Evolutionary conservation across 2,113 vertebrate genomes (phyloP), one percentile per base, ranked within the genome.

Genomic region (Bos javanicus): DNA sequence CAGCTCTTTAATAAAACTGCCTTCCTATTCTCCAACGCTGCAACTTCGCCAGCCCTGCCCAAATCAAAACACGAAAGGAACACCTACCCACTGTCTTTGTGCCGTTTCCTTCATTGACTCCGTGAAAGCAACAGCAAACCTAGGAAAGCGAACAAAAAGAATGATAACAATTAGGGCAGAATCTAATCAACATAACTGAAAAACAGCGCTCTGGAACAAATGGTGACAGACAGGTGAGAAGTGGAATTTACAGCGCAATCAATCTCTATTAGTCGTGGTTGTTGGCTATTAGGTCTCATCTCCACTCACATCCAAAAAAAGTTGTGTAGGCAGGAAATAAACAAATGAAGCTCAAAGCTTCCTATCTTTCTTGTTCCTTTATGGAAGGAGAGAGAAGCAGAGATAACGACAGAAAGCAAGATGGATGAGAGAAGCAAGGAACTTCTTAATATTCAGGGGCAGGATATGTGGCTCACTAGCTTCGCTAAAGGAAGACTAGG

Each of bases 81-180:
- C 93, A 99, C 99, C 0, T 99, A 99, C 99, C 99, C 99, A 99
- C 96, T 98, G 98, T 28, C 94, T 82, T 94, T 98, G 98, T 5
- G 99, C 99, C 39, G 97, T 97, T 83, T 99, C 99, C 98, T 99
- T 99, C 98, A 99, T 98, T 30, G 99, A 97, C 90, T 98, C 97
- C 0, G 99, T 99, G 99, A 99, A 99, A 57, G 99, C 99, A 83
- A 99, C 99, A 0, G 99, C 99, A 98, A 99, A 99, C 98, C 99
- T 99, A 96, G 96, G 12, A 5, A 96, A 95, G 95, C 0, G 84
- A 87, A 97, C 94, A 97, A 84, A 95, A 94, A 97, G 0, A 92
- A 76, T 8, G 71, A 85, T 43, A 84, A 92, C 90, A 56, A 92
- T 97, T 97, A 98, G 95, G 88, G 96, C 90, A 60, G 96, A 67